Evolutionary conservation across 2,888 invertebrate species (phyloP).

Genomic region (Pasiphila rectangulata): DNA sequence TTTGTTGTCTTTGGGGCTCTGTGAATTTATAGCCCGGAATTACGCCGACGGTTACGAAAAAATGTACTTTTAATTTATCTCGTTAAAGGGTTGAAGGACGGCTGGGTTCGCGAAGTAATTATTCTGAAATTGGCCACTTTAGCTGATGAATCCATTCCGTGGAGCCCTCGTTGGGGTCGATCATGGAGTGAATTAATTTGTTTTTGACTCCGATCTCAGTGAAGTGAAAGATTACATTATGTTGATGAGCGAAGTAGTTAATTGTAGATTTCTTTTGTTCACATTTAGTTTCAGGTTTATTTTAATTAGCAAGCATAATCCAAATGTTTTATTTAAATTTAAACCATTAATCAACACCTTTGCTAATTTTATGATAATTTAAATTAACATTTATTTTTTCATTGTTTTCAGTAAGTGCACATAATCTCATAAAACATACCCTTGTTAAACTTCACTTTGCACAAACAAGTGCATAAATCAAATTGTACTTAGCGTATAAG

Average conservation of each 20-base stretch:
- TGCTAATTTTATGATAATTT: not conserved
- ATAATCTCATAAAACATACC: not conserved
- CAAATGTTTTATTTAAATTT: not conserved
- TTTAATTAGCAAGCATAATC: not conserved
- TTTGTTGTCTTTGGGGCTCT: slow-evolving; percentile 80
- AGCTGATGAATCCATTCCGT: slow-evolving; percentile 76
- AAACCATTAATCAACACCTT: not conserved
- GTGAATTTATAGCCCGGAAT: slow-evolving; percentile 75
- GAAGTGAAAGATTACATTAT: slow-evolving; percentile 73
- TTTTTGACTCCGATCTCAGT: slow-evolving; percentile 63
- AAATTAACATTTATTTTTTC: not conserved
- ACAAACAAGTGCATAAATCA: no score
- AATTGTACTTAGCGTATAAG: no score
- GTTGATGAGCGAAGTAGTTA: slow-evolving; percentile 46
- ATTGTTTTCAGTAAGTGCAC: not conserved
- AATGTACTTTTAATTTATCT: slow-evolving; percentile 82
- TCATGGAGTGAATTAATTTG: slow-evolving; percentile 73
- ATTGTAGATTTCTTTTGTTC: slow-evolving; percentile 8
- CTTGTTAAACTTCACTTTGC: not conserved
- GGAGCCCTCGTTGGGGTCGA: slow-evolving; percentile 65
- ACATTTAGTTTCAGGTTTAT: not conserved
- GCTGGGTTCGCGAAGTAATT: slow-evolving; percentile 78
- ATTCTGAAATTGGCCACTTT: slow-evolving; percentile 80
- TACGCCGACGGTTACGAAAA: slow-evolving; percentile 77
- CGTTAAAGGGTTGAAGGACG: slow-evolving; percentile 81